Evolutionary conservation across 2,113 vertebrate genomes (phyloP), one percentile per base, ranked within the genome.

Genomic region (Tragelaphus buxtoni): DNA sequence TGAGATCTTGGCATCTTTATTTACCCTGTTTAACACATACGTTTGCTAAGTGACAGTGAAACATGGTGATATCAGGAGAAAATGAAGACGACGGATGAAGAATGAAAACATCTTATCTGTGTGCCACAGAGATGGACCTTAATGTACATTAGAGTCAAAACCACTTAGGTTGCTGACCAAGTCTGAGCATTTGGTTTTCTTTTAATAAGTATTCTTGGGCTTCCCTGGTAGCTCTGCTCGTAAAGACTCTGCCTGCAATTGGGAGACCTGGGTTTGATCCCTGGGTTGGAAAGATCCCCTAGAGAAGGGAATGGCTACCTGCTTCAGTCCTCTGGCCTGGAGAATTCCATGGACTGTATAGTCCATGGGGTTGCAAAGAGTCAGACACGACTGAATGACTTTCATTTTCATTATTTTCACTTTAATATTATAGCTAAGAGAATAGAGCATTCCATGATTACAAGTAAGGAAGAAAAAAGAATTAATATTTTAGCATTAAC

Each of bases 21-120:
- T 51, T 45, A 76, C 92, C 88, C 94, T 97, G 81, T 86, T 92
- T 45, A 91, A 97, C n/a, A 32, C 22, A 74, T 82, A 81, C 2
- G 1, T 53, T 49, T 85, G n/a, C 88, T 49, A 86, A 47, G 53
- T 83, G 91, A 92, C 42, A 74, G 55, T 51, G 56, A 96, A 61
- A 20, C 47, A 84, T n/a, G 55, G 35, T 72, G 63, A 85, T 56
- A 88, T 10, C 32, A 18, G 16, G 53, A 51, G 47, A 14, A 80
- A 35, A 60, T 60, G 45, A 83, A 92, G 77, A 82, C 55, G 45
- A 61, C 81, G 49, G 56, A 22, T 28, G 47, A 72, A 88, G 47
- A 86, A 82, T 89, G 65, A 88, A 94, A 87, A 89, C 24, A 45
- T 0, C 24, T 24, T 20, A 32, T 69, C 35, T 55, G 3, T 22